phyloP scores from a whole-genome alignment of 2,797 vertebrate species.

The Parambassis ranga region DNA sequence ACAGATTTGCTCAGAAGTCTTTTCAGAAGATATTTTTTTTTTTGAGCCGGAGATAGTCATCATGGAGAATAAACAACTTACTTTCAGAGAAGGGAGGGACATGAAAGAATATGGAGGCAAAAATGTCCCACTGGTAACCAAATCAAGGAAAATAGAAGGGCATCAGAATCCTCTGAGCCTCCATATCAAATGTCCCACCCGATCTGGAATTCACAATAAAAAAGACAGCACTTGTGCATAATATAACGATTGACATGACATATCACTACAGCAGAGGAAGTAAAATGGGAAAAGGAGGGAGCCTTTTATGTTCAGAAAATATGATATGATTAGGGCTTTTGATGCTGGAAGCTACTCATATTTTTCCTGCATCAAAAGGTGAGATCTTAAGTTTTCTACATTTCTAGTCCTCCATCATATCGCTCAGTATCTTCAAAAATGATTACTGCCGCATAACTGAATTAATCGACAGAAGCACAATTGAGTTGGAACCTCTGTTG shows the following conservation, averaged over 20 bases:
- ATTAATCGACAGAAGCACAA: slow-evolving; percentile 65
- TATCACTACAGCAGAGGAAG: slow-evolving; percentile 62
- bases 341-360: slow-evolving; percentile 61
- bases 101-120: slow-evolving; percentile 74
- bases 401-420: slow-evolving; percentile 52
- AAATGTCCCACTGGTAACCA: slow-evolving; percentile 72
- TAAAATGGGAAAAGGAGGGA: slow-evolving; percentile 59
- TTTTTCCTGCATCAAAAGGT: slow-evolving; percentile 67
- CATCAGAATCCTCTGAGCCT: slow-evolving; percentile 71
- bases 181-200: slow-evolving; percentile 70
- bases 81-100: slow-evolving; percentile 71
- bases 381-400: slow-evolving; percentile 69
- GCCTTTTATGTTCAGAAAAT: slow-evolving; percentile 74
- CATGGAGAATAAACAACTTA: slow-evolving; percentile 80
- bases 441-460: slow-evolving; percentile 70
- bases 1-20: slow-evolving; percentile 79
- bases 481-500: slow-evolving; percentile 63
- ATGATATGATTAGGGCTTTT: slow-evolving; percentile 73
- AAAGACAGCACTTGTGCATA: slow-evolving; percentile 72
- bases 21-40: slow-evolving; percentile 71
- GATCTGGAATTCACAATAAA: slow-evolving; percentile 69
- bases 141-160: slow-evolving; percentile 79
- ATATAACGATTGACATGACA: slow-evolving; percentile 74
- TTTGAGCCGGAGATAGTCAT: slow-evolving; percentile 77
- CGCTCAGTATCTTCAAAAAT: slow-evolving; percentile 64